Conservation (phyloP, 2,113 vertebrate genomes). For the Neotoma lepida region DNA sequence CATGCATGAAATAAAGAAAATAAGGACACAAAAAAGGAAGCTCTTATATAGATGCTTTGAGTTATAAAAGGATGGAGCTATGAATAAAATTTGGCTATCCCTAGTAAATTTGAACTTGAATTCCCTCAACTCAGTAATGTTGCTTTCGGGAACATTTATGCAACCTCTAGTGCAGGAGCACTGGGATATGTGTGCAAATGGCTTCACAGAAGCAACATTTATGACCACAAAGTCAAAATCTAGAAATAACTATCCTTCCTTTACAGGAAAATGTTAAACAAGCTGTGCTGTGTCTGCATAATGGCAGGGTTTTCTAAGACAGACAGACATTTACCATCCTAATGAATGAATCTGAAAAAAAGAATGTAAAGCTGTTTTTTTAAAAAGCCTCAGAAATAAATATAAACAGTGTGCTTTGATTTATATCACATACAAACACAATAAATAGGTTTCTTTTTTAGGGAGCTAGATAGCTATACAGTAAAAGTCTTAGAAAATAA, state of each 20-base stretch:
- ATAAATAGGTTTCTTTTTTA: not conserved
- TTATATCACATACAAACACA: not conserved
- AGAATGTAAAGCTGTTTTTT: not conserved
- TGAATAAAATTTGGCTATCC: not conserved
- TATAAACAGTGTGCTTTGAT: not conserved
- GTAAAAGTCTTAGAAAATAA: not conserved
- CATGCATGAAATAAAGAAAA: not conserved
- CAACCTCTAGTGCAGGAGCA: not conserved
- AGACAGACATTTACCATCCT: not conserved
- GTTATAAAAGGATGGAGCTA: not conserved
- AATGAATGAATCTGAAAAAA: conserved; percentile 17
- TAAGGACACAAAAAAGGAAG: not conserved
- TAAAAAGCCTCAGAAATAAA: not conserved
- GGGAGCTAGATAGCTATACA: not conserved
- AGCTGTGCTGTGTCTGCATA: not conserved
- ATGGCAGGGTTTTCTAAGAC: not conserved
- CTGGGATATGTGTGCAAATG: not conserved
- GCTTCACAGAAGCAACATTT: not conserved
- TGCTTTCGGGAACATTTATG: not conserved
- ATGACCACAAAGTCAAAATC: not conserved
- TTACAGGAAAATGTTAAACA: not conserved
- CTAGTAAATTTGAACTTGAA: not conserved
- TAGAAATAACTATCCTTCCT: not conserved
- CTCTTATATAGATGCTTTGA: not conserved
- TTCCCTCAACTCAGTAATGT: not conserved